Evolutionary conservation across 2,113 vertebrate genomes (phyloP), one percentile per base, ranked within the genome.

Genomic region (Trogon surrucura): DNA sequence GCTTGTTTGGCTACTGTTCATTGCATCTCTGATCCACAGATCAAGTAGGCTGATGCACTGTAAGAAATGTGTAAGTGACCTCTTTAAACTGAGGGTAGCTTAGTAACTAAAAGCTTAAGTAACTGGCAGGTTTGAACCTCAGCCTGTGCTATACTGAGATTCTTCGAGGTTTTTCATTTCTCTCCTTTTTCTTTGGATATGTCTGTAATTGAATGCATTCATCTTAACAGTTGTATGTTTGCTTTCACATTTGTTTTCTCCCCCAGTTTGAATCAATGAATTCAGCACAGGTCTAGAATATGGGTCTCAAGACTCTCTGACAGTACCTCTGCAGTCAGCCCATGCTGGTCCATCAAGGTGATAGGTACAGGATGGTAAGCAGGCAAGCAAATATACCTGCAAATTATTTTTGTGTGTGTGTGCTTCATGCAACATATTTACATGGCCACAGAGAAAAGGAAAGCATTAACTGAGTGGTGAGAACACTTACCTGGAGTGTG

Each of bases 231-330:
- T 58, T 36, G 7, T 14, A 13, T 21, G 16, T 47, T 51, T 78
- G n/a, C 14, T 11, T 48, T 58, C 23, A 41, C 18, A 44, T 71
- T 7, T 36, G 2, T 6, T 44, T 81, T 29, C 9, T 30, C 29
- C 5, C 5, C 38, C 4, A 9, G 29, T 71, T 65, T 38, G 23
- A 41, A 34, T 17, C 20, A 13, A 7, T 27, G 27, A 30, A 22
- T 50, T 70, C 27, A 19, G 25, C 41, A 45, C 22, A 30, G n/a
- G 23, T 73, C 19, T 9, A 21, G 13, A 44, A 36, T 22, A 47
- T 1, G 0, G 12, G 9, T 69, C n/a, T 67, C 10, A 6, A 67
- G 51, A 26, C 11, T 9, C 5, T 0, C 5, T 73, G 51, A 13
- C 3, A 3, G 53, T 73, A 60, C 47, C 32, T 54, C 13, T 38